Conservation (phyloP, 2,888 invertebrate genomes). For the Linnaemya vulpina region DNA sequence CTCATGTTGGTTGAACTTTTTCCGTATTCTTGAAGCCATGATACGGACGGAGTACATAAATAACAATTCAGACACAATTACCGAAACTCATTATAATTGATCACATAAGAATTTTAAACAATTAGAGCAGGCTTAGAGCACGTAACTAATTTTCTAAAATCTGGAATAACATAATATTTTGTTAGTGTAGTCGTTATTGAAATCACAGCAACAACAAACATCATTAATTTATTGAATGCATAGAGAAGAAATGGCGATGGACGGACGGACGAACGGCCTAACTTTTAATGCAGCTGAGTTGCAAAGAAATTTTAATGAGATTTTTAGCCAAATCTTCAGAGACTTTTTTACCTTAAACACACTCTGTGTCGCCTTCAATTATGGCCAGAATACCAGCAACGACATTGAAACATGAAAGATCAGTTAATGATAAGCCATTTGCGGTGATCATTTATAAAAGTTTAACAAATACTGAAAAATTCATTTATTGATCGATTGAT, state of each 20-base stretch:
- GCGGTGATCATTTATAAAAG: conserved; percentile 67
- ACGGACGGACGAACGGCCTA: too few relatives aligned
- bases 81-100: conserved; percentile 39
- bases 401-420: conserved; percentile 65
- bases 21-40: background rate
- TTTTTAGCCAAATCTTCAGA: conserved; percentile 69
- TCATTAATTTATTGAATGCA: conserved; percentile 57
- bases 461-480: conserved; percentile 57
- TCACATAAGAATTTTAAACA: conserved; percentile 1
- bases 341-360: conserved; percentile 67
- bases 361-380: conserved; percentile 44
- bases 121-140: conserved; percentile 32
- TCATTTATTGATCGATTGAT: conserved; percentile 10
- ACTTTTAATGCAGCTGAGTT: conserved; percentile 15
- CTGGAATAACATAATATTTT: conserved; percentile 1
- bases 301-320: conserved; percentile 69
- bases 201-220: conserved; percentile 62
- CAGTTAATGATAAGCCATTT: conserved; percentile 69
- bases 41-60: background rate
- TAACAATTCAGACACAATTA: conserved; percentile 36
- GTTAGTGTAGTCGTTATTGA: conserved; percentile 9
- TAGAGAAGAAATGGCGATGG: conserved; percentile 1
- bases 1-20: conserved; percentile 30
- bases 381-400: conserved; percentile 55
- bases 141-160: conserved; percentile 45